Evolutionary conservation across 2,797 vertebrate genomes (phyloP).

Genomic region (Sebastes minor): DNA sequence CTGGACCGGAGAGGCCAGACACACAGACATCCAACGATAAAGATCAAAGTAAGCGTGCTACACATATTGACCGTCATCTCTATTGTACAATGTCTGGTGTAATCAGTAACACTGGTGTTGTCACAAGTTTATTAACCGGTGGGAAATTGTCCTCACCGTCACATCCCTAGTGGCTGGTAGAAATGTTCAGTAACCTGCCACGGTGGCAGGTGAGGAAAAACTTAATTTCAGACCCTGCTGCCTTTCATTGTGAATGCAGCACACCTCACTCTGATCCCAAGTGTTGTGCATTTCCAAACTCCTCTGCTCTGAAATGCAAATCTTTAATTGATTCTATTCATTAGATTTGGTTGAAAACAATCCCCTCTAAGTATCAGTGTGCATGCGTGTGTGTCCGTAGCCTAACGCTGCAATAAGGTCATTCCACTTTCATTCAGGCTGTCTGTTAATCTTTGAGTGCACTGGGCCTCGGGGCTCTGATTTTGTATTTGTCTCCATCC

Average conservation of each 20-base stretch:
- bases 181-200: too few relatives aligned
- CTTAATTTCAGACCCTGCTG: too few relatives aligned
- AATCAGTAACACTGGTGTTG: too few relatives aligned
- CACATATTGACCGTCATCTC: too few relatives aligned
- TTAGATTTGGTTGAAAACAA: slow-evolving; percentile 7
- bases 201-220: too few relatives aligned
- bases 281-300: slow-evolving; percentile 1
- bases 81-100: fast-evolving
- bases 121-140: too few relatives aligned
- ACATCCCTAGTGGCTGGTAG: too few relatives aligned
- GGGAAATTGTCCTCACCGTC: too few relatives aligned
- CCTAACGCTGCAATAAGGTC: slow-evolving; percentile 27
- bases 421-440: slow-evolving; percentile 42
- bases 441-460: slow-evolving; percentile 52
- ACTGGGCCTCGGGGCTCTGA: slow-evolving; percentile 1
- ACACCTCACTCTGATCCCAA: slow-evolving; percentile 9
- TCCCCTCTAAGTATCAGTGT: neutral
- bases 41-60: too few relatives aligned
- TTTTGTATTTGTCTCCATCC: slow-evolving; percentile 37
- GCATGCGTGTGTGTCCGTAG: neutral
- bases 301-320: slow-evolving; percentile 6
- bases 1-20: too few relatives aligned
- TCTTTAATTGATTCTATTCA: slow-evolving; percentile 21
- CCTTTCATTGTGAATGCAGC: slow-evolving; percentile 8
- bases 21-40: too few relatives aligned